Evolutionary conservation across 2,888 invertebrate genomes (phyloP).

Genomic region (Elgonia sp.): DNA sequence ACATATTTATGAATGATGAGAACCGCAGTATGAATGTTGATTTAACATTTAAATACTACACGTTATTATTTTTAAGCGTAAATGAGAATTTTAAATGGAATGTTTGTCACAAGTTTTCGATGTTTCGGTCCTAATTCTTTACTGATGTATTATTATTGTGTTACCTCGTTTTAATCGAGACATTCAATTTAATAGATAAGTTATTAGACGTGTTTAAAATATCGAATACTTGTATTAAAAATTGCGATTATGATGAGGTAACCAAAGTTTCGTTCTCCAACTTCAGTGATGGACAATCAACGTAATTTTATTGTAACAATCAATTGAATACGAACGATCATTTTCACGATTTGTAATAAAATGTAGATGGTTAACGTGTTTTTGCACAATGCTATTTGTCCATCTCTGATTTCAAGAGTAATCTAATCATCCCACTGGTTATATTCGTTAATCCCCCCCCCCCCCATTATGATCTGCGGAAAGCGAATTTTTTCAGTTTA

Average conservation of each 20-base stretch:
- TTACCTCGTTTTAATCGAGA: no score
- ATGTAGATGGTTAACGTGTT: not conserved
- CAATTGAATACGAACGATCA: slow-evolving; percentile 10
- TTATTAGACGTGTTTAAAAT: no score
- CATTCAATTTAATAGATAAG: no score
- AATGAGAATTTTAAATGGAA: slow-evolving; percentile 52
- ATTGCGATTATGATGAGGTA: no score
- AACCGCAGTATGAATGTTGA: slow-evolving; percentile 8
- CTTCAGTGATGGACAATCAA: slow-evolving; percentile 42
- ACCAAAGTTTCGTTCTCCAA: not conserved
- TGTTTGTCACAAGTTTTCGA: no score
- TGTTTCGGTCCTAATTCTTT: slow-evolving; percentile 20
- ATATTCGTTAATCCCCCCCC: no score
- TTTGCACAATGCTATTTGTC: not conserved
- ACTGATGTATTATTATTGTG: no score
- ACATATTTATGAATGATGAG: no score
- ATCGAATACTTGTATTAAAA: no score
- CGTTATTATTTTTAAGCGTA: slow-evolving; percentile 24
- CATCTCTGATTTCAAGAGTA: not conserved
- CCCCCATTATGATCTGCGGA: no score
- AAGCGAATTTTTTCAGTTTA: not conserved
- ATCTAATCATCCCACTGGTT: no score
- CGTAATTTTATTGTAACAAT: slow-evolving; percentile 11
- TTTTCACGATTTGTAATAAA: slow-evolving; percentile 16
- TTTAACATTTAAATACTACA: slow-evolving; percentile 20